A percentile compares a stretch with the other conserved stretches of the same genome.
These are phyloP conservation scores for Lasioglossum malachurum DNA, from an alignment of 2,888 invertebrate genomes.

Conservation along the genomic window DNA sequence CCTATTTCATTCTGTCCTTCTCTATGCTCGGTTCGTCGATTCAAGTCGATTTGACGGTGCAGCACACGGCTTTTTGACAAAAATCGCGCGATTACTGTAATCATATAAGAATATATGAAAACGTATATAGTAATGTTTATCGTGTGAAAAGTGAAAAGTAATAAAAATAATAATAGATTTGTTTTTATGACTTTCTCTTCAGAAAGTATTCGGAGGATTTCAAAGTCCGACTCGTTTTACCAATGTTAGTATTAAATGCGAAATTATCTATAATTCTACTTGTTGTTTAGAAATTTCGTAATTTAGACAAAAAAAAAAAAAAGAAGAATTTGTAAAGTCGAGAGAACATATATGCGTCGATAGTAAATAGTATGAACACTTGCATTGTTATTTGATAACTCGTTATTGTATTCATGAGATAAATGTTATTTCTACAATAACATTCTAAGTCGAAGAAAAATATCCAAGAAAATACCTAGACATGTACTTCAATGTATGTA, in stretches of 20 bases:
- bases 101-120: not conserved
- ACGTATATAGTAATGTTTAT: not conserved
- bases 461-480: slow-evolving; percentile 17
- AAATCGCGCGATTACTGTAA: no score
- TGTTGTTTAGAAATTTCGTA: not conserved
- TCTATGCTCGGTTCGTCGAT: no score
- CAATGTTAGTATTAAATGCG: not conserved
- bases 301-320: not conserved
- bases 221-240: not conserved
- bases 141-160: not conserved
- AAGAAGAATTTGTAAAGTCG: not conserved
- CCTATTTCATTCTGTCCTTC: no score
- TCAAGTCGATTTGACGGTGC: no score
- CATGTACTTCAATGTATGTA: slow-evolving; percentile 30
- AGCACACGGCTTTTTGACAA: no score
- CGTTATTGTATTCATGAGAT: not conserved
- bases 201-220: not conserved
- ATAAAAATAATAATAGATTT: not conserved
- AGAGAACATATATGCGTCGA: not conserved
- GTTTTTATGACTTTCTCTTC: not conserved
- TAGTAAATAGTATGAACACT: not conserved
- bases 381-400: slow-evolving; percentile 5
- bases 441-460: slow-evolving; percentile 2
- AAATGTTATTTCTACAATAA: slow-evolving; percentile 37
- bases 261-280: not conserved